These are phyloP conservation scores for Euphydryas editha DNA, from an alignment of 2,888 invertebrate species.

Conservation along the genomic window DNA sequence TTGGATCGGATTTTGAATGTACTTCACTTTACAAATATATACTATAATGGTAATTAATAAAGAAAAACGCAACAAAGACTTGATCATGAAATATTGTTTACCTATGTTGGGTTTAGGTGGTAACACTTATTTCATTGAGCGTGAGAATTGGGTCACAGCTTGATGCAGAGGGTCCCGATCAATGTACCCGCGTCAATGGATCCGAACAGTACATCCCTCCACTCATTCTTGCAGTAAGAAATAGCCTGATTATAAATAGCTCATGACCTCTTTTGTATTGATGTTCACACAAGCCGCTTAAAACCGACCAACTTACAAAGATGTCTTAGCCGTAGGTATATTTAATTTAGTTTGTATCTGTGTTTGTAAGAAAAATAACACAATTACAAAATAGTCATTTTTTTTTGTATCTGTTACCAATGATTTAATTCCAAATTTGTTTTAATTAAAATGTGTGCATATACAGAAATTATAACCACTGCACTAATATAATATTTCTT, in stretches of 20 bases:
- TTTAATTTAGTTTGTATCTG: background rate
- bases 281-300: background rate
- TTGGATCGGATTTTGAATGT: background rate
- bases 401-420: no score
- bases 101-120: constrained; percentile 27
- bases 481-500: no score
- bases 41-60: background rate
- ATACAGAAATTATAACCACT: no score
- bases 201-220: constrained; percentile 28
- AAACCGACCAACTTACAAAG: background rate
- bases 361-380: no score
- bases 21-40: background rate
- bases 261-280: constrained; percentile 17
- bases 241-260: constrained; percentile 64
- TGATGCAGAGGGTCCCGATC: constrained; percentile 65
- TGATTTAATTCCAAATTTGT: background rate
- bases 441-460: no score
- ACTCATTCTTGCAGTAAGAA: constrained; percentile 37
- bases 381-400: no score
- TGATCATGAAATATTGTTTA: constrained; percentile 10
- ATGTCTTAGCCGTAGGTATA: background rate
- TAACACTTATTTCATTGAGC: constrained; percentile 70
- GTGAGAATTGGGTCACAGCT: constrained; percentile 72
- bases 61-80: background rate
- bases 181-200: constrained; percentile 72